These are phyloP conservation scores for Euspilapteryx auroguttella DNA, from an alignment of 2,888 invertebrate species.

Conservation along the genomic window DNA sequence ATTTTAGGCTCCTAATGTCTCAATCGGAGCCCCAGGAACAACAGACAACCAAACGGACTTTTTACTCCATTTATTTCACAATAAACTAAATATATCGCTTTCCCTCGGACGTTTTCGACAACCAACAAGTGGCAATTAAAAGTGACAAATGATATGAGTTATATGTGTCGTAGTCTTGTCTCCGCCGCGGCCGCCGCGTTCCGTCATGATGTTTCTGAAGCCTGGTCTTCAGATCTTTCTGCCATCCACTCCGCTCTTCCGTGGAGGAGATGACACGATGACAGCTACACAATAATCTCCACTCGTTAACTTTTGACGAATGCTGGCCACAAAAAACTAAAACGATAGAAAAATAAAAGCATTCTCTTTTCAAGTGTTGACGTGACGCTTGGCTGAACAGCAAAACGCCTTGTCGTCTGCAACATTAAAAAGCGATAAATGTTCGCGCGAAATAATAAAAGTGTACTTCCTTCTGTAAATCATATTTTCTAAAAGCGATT, in stretches of 20 bases:
- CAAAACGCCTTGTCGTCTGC: conserved; percentile 26
- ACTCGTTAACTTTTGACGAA: not conserved
- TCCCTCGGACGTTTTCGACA: conserved; percentile 40
- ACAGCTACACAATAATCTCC: not conserved
- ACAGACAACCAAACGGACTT: conserved; percentile 8
- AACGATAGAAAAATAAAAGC: conserved; percentile 34
- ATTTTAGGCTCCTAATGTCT: no score
- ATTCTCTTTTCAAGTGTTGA: conserved; percentile 22
- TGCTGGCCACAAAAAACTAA: conserved; percentile 16
- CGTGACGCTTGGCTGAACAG: conserved; percentile 24
- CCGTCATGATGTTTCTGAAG: not conserved
- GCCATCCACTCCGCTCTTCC: conserved; percentile 8
- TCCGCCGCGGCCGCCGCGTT: not conserved
- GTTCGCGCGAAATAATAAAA: conserved; percentile 20
- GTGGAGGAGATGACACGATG: not conserved
- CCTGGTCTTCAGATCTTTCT: conserved; percentile 27
- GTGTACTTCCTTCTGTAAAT: conserved; percentile 12
- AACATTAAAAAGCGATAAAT: conserved; percentile 43
- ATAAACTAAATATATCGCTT: conserved; percentile 51
- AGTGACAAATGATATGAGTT: conserved; percentile 14
- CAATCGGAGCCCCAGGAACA: no score
- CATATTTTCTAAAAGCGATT: conserved; percentile 15
- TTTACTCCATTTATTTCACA: conserved; percentile 34
- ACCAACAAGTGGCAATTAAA: conserved; percentile 26
- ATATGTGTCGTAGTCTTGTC: conserved; percentile 11